phyloP scores from a whole-genome alignment of 2,113 vertebrate genomes.

The Chlorocebus sabaeus region DNA sequence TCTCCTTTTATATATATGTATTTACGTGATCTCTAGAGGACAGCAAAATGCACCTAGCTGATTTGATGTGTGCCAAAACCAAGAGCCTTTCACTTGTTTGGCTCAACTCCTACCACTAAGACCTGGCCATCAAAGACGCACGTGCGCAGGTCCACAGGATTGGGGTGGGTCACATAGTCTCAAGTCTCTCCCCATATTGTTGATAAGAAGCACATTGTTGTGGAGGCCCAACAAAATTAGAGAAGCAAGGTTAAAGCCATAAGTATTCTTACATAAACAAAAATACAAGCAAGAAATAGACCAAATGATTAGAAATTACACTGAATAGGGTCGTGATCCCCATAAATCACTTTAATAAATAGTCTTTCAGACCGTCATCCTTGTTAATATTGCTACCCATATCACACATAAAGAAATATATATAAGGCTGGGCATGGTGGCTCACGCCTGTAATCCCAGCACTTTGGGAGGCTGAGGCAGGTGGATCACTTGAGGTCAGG shows the following conservation, averaged over 20 bases:
- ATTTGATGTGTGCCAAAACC: neutral
- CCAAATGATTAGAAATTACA: neutral
- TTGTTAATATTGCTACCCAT: neutral
- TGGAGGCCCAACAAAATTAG: neutral
- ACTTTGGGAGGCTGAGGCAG: no score
- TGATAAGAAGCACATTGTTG: neutral
- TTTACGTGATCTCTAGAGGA: neutral
- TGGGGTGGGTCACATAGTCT: neutral
- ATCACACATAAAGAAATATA: neutral
- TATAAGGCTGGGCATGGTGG: no score
- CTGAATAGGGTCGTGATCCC: neutral
- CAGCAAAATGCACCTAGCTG: neutral
- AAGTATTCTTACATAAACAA: neutral
- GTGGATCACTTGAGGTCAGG: no score
- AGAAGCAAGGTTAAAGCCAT: neutral
- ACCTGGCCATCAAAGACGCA: neutral
- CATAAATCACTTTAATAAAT: neutral
- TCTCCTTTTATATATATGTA: neutral
- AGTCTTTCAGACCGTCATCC: neutral
- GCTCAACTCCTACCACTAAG: neutral
- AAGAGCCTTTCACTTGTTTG: neutral
- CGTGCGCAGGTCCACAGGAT: neutral
- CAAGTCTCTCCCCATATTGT: neutral
- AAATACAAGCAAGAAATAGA: neutral
- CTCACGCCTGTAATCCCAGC: no score